Base-by-base conservation (phyloP, 1,140 invertebrate genomes). In the Hycleus cichorii region DNA sequence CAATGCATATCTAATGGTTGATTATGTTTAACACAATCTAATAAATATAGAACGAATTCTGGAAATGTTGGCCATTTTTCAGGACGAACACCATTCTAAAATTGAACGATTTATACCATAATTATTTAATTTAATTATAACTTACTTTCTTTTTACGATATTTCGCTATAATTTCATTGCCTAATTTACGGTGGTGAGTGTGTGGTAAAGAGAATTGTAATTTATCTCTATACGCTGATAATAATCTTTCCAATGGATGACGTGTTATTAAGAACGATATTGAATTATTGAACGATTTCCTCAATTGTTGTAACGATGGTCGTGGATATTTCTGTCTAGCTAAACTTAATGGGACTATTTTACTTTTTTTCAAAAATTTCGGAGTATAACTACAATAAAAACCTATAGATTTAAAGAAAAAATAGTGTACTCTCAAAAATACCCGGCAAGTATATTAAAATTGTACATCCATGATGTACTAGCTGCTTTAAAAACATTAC, bases 381-480 rank as follows among this genome's bases (percentile, higher is more conserved):
- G 86, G 80, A 46, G 83, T 83, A 72, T 90, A 83, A 49, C 80
- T 82, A 64, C 24, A 74, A 69, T 42, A 51, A 42, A 45, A n/a
- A n/a, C 1, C 1, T 18, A 18, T 18, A 18, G 18, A 18, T 18
- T 18, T 18, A 18, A 18, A 18, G 18, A 18, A 18, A 18, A 18
- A 18, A 18, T 18, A 18, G 18, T 18, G 18, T 18, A 18, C 1
- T 18, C 18, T 18, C 18, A 18, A 18, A 48, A 58, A 64, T 62
- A 89, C 75, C 88, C 88, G 10, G 88, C 88, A 67, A 91, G 81
- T 51, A 90, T 74, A 74, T 91, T 91, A 67, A 91, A 91, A 74
- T 91, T 91, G 74, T 90, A 91, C 87, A 93, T 89, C 89, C 89
- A 92, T 0, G 89, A 90, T 2, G 89, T 89, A 27, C 88, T 90